Evolutionary conservation across 2,113 vertebrate genomes (phyloP), one percentile per base, ranked within the genome.

Genomic region (Talpa occidentalis): DNA sequence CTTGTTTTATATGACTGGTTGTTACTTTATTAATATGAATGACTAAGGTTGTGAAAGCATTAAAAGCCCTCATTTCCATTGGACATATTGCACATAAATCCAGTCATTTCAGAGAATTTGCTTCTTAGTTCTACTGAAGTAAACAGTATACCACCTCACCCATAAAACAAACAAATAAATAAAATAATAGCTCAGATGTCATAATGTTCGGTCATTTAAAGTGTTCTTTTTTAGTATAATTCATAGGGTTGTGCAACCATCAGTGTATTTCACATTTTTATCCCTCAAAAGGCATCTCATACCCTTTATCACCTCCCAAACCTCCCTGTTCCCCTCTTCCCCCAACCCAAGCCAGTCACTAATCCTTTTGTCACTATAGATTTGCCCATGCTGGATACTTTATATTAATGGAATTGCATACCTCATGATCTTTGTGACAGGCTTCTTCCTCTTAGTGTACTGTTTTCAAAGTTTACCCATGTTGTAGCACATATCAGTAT

Each of bases 1-100:
- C 35, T 85, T 83, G 30, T 56, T 94, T 88, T 83, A 35, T 90
- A 72, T 94, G 40, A n/a, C 42, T 86, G n/a, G 54, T 16, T 84
- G 77, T 80, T 52, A 17, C 16, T 52, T 87, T 88, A 17, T 69
- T 35, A 47, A 69, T 62, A 19, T 26, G 49, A 85, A 26, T 64
- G 76, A 69, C 35, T 82, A 19, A 77, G 35, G 35, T 90, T 14
- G 14, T 87, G 28, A 87, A 91, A 54, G 64, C 87, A 73, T 59
- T 76, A 66, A 82, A 78, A 73, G 70, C 28, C 24, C 32, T 91
- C 16, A 74, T 26, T 94, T 85, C 14, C 8, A 37, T 26, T 64
- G n/a, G 47, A 8, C 35, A 73, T 56, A 35, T 67, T 54, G 4
- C 30, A 28, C 35, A 3, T 49, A 52, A 81, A 47, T 60, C 44